A percentile compares a stretch with the other conserved stretches of the same genome.
Evolutionary conservation across 2,113 vertebrate genomes (phyloP).

Genomic region (Carettochelys insculpta): DNA sequence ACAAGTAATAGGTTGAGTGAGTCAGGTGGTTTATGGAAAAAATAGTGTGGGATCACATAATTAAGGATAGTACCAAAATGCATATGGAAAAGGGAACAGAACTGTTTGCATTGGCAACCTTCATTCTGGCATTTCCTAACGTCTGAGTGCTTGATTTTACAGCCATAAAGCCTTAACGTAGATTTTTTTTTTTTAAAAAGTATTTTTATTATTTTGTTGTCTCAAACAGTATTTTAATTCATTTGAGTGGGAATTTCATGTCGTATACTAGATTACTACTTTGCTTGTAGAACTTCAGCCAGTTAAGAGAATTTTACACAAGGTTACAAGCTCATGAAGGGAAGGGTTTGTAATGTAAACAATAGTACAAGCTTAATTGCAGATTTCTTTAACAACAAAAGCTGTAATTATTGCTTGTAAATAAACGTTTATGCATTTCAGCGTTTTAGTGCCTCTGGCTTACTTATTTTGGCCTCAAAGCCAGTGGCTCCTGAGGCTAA

Average conservation of each 20-base stretch:
- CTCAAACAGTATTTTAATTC: not conserved
- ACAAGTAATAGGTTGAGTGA: not conserved
- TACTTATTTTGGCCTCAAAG: not conserved
- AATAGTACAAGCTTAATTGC: not conserved
- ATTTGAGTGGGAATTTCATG: not conserved
- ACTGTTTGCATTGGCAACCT: not conserved
- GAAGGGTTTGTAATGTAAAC: not conserved
- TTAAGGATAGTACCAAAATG: not conserved
- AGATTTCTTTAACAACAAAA: conserved; percentile 1
- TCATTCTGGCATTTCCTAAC: not conserved
- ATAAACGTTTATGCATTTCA: not conserved
- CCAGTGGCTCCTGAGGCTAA: not conserved
- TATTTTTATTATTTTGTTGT: not conserved
- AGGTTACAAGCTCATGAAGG: not conserved
- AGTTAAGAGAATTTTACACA: not conserved
- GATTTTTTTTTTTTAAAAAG: not conserved
- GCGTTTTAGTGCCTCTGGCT: not conserved
- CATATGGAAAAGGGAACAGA: not conserved
- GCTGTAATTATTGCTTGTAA: not conserved
- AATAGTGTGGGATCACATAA: not conserved
- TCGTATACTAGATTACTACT: not conserved
- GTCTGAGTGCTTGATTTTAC: not conserved
- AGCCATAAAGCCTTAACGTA: not conserved
- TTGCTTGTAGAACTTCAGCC: not conserved
- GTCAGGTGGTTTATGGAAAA: not conserved